Conservation (phyloP, 2,888 invertebrate species). For the Elegia similella region DNA sequence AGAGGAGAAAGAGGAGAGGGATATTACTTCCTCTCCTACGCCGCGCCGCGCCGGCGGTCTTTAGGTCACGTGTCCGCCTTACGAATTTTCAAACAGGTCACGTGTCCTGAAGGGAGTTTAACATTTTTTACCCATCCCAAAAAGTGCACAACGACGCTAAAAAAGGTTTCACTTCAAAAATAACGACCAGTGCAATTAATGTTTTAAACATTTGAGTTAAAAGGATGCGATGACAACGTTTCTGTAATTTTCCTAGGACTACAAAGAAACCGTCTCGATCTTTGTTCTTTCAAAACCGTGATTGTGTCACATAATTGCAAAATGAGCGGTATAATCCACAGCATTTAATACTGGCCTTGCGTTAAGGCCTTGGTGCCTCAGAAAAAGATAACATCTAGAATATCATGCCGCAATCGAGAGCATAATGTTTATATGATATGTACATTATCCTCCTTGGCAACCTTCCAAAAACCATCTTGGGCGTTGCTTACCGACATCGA, state of each 20-base stretch:
- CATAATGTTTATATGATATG: slow-evolving; percentile 14
- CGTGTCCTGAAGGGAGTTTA: too few relatives aligned
- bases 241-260: slow-evolving; percentile 3
- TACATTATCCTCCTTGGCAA: slow-evolving; percentile 8
- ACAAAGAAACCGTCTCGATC: slow-evolving; percentile 6
- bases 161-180: too few relatives aligned
- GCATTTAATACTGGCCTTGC: slow-evolving; percentile 15
- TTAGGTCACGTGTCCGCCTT: too few relatives aligned
- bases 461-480: slow-evolving; percentile 9
- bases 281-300: slow-evolving; percentile 14
- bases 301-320: slow-evolving; percentile 18
- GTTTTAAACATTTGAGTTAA: neutral
- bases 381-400: slow-evolving; percentile 14
- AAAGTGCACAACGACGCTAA: too few relatives aligned
- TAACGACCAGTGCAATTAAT: too few relatives aligned
- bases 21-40: too few relatives aligned
- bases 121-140: too few relatives aligned
- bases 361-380: slow-evolving; percentile 8
- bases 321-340: slow-evolving; percentile 16
- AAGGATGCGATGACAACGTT: neutral
- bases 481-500: slow-evolving; percentile 7
- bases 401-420: slow-evolving; percentile 14
- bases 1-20: too few relatives aligned
- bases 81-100: too few relatives aligned
- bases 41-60: too few relatives aligned